Evolutionary conservation across 1,140 invertebrate genomes (phyloP).

Genomic region (Saccostrea cuccullata): DNA sequence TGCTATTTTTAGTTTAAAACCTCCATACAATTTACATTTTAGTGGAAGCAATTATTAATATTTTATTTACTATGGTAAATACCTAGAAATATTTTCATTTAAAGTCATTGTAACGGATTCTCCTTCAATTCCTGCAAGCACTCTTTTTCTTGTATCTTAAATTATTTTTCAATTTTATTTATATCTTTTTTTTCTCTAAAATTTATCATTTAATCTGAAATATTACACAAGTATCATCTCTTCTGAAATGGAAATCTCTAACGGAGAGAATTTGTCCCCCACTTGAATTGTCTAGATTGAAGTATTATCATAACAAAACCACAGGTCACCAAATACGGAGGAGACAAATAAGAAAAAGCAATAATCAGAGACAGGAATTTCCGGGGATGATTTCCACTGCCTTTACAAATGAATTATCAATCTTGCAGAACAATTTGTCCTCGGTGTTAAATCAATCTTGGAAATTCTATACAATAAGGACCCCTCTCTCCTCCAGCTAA

Average conservation of each 20-base stretch:
- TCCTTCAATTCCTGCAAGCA: too few relatives aligned
- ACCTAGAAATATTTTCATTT: too few relatives aligned
- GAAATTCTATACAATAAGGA: conserved; percentile 25
- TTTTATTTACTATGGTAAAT: too few relatives aligned
- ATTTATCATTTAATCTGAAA: neutral
- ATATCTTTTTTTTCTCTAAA: neutral
- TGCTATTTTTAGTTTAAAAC: too few relatives aligned
- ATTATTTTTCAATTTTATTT: neutral
- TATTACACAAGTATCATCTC: neutral
- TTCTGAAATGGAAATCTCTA: neutral
- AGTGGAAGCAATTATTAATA: too few relatives aligned
- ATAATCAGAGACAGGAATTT: neutral
- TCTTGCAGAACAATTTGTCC: conserved; percentile 37
- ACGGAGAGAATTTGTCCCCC: neutral
- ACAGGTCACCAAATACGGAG: conserved; percentile 16
- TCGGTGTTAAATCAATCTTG: conserved; percentile 31
- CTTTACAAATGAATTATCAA: conserved; percentile 36
- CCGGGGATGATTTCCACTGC: conserved; percentile 17
- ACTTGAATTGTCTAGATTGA: neutral
- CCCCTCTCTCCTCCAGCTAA: conserved; percentile 15
- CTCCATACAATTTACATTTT: too few relatives aligned
- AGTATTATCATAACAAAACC: conserved; percentile 36
- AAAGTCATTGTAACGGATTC: too few relatives aligned
- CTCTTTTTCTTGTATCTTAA: too few relatives aligned
- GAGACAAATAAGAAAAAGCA: conserved; percentile 10